These are phyloP conservation scores for Pararge aegeria DNA, from an alignment of 1,140 invertebrate species.

Conservation along the genomic window DNA sequence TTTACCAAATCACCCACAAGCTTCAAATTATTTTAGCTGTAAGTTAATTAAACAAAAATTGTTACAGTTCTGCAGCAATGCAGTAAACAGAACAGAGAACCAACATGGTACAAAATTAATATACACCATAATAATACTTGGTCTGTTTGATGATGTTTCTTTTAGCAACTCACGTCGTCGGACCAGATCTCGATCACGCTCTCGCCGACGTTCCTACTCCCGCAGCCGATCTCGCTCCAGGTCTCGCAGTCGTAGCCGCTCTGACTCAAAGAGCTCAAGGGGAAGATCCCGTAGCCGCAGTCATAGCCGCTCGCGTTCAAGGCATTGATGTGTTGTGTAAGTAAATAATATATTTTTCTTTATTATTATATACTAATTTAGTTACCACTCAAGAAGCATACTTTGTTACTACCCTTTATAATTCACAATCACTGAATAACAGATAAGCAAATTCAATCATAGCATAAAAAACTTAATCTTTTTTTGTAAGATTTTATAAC, in stretches of 20 bases:
- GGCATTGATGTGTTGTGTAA: constrained; percentile 65
- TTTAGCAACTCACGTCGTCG: constrained; percentile 70
- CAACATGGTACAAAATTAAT: background rate
- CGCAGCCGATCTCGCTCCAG: constrained; percentile 61
- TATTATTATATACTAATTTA: background rate
- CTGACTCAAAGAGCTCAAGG: constrained; percentile 37
- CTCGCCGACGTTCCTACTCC: constrained; percentile 67
- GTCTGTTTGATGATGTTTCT: constrained; percentile 45
- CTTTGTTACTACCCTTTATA: no score
- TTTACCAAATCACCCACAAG: no score
- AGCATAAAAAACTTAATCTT: no score
- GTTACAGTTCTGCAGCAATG: constrained; percentile 16
- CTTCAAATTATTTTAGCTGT: no score
- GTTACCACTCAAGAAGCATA: no score
- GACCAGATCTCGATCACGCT: constrained; percentile 69
- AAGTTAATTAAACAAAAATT: constrained; percentile 18
- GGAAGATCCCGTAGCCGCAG: constrained; percentile 56
- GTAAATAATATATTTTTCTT: constrained; percentile 19
- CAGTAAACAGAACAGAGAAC: background rate
- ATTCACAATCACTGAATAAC: no score
- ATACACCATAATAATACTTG: constrained; percentile 24
- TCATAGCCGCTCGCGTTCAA: constrained; percentile 68
- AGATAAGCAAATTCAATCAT: no score
- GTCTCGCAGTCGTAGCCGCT: constrained; percentile 64
- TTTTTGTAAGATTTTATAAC: no score